These are phyloP conservation scores for Anthonomus grandis DNA, from an alignment of 1,140 invertebrate species.

Conservation along the genomic window DNA sequence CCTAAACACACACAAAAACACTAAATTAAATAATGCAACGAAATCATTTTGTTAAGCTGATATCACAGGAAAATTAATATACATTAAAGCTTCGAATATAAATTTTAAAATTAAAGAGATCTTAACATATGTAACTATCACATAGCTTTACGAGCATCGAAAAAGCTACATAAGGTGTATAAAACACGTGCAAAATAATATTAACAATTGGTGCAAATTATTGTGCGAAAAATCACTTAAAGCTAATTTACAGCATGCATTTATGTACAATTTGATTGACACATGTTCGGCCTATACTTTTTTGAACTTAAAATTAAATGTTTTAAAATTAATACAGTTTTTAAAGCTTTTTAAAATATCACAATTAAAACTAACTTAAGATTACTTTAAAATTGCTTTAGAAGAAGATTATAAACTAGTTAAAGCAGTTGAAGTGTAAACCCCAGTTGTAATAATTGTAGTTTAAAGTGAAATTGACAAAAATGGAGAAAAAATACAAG, in stretches of 20 bases:
- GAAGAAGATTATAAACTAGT: slow-evolving; percentile 22
- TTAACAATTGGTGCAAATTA: not conserved
- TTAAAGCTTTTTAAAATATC: slow-evolving; percentile 34
- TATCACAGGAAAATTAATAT: slow-evolving; percentile 39
- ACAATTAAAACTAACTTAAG: slow-evolving; percentile 16
- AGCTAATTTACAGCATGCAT: slow-evolving; percentile 34
- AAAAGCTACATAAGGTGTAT: slow-evolving; percentile 29
- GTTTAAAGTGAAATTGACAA: not conserved
- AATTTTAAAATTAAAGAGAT: slow-evolving; percentile 6
- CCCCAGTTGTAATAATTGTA: not conserved
- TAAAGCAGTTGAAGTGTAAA: slow-evolving; percentile 24
- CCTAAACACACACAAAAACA: slow-evolving; percentile 1
- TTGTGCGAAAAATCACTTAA: slow-evolving; percentile 21
- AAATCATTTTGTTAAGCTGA: slow-evolving; percentile 43
- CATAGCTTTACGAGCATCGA: slow-evolving; percentile 38
- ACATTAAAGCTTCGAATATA: slow-evolving; percentile 26
- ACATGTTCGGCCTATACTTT: slow-evolving; percentile 42
- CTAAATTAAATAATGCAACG: slow-evolving; percentile 20
- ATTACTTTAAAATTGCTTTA: no score
- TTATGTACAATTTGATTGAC: slow-evolving; percentile 43
- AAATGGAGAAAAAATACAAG: slow-evolving; percentile 5
- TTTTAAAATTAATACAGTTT: slow-evolving; percentile 1
- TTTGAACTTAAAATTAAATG: slow-evolving; percentile 13
- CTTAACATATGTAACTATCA: slow-evolving; percentile 32
- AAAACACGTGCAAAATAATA: not conserved